A percentile compares a stretch with the other conserved stretches of the same genome.
phyloP scores from a whole-genome alignment of 2,113 vertebrate genomes.

The Chlamydotis undulata region DNA sequence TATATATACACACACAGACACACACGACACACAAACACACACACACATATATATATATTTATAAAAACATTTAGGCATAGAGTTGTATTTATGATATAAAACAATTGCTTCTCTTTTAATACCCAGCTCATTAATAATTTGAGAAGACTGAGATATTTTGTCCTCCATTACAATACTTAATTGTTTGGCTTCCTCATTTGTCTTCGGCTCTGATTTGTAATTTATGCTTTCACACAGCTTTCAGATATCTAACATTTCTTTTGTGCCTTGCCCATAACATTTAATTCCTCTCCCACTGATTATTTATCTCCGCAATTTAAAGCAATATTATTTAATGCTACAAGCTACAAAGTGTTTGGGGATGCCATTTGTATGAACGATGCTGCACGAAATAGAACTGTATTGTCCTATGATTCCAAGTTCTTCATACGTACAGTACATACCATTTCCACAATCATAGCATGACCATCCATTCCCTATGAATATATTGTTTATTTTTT shows the following conservation, averaged over 20 bases:
- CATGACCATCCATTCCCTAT: not conserved
- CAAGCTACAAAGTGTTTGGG: conserved; percentile 38
- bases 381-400: conserved; percentile 2
- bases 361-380: conserved; percentile 47
- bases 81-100: conserved; percentile 29
- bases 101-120: conserved; percentile 27
- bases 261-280: conserved; percentile 41
- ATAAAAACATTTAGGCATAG: not conserved
- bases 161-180: conserved; percentile 10
- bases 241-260: conserved; percentile 36
- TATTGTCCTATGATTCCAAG: not conserved
- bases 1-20: not conserved
- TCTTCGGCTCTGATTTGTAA: conserved; percentile 37
- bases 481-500: conserved; percentile 48
- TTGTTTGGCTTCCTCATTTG: conserved; percentile 18
- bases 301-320: conserved; percentile 63
- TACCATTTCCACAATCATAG: not conserved
- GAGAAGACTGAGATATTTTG: conserved; percentile 9
- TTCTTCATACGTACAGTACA: not conserved
- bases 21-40: not conserved
- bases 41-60: not conserved
- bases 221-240: conserved; percentile 15
- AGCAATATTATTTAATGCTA: conserved; percentile 62
- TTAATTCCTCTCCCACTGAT: conserved; percentile 50
- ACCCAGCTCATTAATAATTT: conserved; percentile 49